Evolutionary conservation across 1,140 invertebrate species (phyloP).

Genomic region (Drosophila asahinai): DNA sequence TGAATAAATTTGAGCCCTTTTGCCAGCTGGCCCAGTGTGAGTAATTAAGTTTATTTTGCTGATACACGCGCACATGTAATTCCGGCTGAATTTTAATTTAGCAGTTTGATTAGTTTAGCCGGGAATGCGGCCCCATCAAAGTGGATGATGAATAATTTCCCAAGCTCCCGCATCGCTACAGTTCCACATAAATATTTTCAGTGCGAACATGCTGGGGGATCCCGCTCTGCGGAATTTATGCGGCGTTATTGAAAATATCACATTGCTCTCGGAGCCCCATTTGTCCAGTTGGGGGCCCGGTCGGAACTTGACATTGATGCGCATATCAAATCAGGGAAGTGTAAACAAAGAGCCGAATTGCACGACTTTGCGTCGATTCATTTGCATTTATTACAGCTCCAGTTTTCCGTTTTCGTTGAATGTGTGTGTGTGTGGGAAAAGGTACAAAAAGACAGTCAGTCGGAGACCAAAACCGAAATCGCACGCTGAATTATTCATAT

Average conservation of each 20-base stretch:
- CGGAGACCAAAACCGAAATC: conserved; percentile 57
- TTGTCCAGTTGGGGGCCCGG: conserved; percentile 13
- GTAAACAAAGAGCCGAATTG: conserved; percentile 71
- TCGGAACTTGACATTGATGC: conserved; percentile 64
- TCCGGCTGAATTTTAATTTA: conserved; percentile 48
- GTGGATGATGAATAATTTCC: conserved; percentile 40
- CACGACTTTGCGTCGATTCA: conserved; percentile 75
- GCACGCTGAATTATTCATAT: conserved; percentile 78
- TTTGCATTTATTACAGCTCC: conserved; percentile 71
- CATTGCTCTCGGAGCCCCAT: conserved; percentile 21
- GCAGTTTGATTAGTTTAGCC: conserved; percentile 50
- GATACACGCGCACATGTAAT: conserved; percentile 46
- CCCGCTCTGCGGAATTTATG: background rate
- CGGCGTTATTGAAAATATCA: conserved; percentile 38
- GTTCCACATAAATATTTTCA: conserved; percentile 18
- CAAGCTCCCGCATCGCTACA: background rate
- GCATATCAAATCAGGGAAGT: conserved; percentile 63
- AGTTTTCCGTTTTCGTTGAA: conserved; percentile 12
- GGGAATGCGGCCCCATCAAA: conserved; percentile 24
- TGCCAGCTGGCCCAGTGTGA: conserved; percentile 36
- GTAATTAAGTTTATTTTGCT: conserved; percentile 58
- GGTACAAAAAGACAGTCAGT: conserved; percentile 43
- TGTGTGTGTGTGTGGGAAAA: conserved; percentile 37
- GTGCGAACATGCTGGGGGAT: background rate
- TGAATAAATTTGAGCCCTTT: conserved; percentile 46